A percentile compares a stretch with the other conserved stretches of the same genome.
phyloP scores from a whole-genome alignment of 2,888 invertebrate species.

The Drosophila subsilvestris region DNA sequence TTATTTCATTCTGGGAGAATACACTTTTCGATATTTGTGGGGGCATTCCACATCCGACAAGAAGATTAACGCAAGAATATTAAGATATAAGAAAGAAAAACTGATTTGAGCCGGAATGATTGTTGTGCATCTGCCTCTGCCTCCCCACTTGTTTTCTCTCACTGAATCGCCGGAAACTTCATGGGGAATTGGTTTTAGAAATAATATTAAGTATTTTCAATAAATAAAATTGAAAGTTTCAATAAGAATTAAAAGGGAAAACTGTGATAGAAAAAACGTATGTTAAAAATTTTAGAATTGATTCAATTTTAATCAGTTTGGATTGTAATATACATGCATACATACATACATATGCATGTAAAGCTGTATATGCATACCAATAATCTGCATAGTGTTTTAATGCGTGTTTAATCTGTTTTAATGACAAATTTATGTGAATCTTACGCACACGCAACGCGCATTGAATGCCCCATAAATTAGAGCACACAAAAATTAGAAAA shows the following conservation, averaged over 20 bases:
- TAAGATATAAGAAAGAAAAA: background rate
- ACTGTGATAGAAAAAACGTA: too few relatives aligned
- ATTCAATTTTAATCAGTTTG: background rate
- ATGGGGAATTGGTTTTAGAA: too few relatives aligned
- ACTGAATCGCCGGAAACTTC: too few relatives aligned
- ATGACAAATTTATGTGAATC: slow-evolving; percentile 40
- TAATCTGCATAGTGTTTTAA: slow-evolving; percentile 18
- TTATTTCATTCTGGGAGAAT: background rate
- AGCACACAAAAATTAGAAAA: slow-evolving; percentile 47
- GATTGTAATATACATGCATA: background rate
- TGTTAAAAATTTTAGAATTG: too few relatives aligned
- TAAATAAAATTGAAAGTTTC: too few relatives aligned
- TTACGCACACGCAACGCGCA: slow-evolving; percentile 59
- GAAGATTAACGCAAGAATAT: too few relatives aligned
- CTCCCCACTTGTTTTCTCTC: too few relatives aligned
- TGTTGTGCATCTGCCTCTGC: too few relatives aligned
- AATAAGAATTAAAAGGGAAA: too few relatives aligned
- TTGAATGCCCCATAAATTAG: slow-evolving; percentile 56
- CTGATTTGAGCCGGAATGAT: too few relatives aligned
- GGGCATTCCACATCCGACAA: background rate
- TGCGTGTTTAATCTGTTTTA: slow-evolving; percentile 26
- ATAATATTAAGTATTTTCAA: too few relatives aligned
- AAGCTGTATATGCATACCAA: slow-evolving; percentile 1
- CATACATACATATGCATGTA: background rate
- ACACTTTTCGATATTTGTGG: slow-evolving; percentile 29